Conservation (phyloP, 2,888 invertebrate species). For the Omphaloscelis lunosa region DNA sequence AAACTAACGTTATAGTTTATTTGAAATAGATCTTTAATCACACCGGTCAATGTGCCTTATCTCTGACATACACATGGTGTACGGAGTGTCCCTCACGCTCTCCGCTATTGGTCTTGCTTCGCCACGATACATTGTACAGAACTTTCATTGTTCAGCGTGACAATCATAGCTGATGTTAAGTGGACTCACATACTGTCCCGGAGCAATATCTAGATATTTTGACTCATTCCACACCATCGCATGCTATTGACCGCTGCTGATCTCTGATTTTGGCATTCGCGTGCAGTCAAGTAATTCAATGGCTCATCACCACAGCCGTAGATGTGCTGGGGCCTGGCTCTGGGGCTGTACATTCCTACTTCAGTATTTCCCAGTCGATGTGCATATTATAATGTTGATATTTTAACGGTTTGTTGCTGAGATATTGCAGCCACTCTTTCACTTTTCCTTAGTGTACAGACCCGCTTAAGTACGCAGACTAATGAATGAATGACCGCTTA, state of each 20-base stretch:
- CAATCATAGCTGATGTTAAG: neutral
- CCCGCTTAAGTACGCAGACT: too few relatives aligned
- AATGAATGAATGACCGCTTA: too few relatives aligned
- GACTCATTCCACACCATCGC: neutral
- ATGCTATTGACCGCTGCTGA: neutral
- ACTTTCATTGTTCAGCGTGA: neutral
- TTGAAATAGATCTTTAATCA: neutral
- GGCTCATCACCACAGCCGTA: neutral
- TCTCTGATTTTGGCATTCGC: neutral
- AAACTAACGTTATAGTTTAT: neutral
- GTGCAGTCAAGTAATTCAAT: neutral
- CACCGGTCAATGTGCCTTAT: neutral
- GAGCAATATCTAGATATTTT: neutral
- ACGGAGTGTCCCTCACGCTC: neutral
- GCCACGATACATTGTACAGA: neutral
- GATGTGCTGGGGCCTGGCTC: neutral
- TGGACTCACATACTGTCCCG: neutral
- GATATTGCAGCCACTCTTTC: too few relatives aligned
- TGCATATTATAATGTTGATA: neutral
- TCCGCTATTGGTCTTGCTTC: neutral
- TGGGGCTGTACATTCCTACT: too few relatives aligned
- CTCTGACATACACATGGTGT: neutral
- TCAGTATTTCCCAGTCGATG: neutral
- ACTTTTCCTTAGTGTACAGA: too few relatives aligned
- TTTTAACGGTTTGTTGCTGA: too few relatives aligned